Percentiles rank a stretch among this genome's conserved stretches.
Evolutionary conservation across 2,888 invertebrate species (phyloP).

Genomic region (Drosophila buzzatii): DNA sequence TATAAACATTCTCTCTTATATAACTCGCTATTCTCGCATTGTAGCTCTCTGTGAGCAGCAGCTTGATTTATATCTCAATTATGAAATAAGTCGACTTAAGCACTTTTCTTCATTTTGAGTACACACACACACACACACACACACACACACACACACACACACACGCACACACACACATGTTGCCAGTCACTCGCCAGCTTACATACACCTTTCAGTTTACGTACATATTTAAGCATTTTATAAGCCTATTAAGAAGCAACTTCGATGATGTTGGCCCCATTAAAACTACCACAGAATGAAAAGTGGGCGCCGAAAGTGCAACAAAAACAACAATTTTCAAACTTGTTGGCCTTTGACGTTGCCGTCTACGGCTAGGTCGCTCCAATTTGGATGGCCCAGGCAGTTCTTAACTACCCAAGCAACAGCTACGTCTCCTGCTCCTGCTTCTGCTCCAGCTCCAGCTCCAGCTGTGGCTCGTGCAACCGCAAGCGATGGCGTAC

Average conservation of each 20-base stretch:
- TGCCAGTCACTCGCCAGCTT: not conserved
- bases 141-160: slow-evolving; percentile 6
- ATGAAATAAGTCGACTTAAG: slow-evolving; percentile 25
- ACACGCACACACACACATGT: not conserved
- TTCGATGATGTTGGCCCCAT: slow-evolving; percentile 56
- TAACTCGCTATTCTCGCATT: not conserved
- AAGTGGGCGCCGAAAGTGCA: slow-evolving; percentile 60
- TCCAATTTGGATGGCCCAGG: slow-evolving; percentile 35
- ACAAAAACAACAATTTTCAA: slow-evolving; percentile 55
- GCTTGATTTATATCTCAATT: slow-evolving; percentile 23
- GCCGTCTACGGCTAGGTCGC: slow-evolving; percentile 16
- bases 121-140: not conserved
- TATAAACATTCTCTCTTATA: not conserved
- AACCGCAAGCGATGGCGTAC: slow-evolving; percentile 56
- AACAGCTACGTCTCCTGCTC: not conserved
- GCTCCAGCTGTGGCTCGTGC: not conserved
- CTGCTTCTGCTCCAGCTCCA: not conserved
- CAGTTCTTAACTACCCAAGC: slow-evolving; percentile 22
- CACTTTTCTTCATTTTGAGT: slow-evolving; percentile 21
- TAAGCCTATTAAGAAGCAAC: slow-evolving; percentile 59
- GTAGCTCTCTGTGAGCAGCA: not conserved
- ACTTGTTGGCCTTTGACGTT: slow-evolving; percentile 76
- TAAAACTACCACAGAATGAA: slow-evolving; percentile 44
- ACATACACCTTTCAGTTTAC: slow-evolving; percentile 20
- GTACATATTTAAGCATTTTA: slow-evolving; percentile 46